Conservation (phyloP, 2,113 vertebrate species). For the Xenotilapia flavipinnis region DNA sequence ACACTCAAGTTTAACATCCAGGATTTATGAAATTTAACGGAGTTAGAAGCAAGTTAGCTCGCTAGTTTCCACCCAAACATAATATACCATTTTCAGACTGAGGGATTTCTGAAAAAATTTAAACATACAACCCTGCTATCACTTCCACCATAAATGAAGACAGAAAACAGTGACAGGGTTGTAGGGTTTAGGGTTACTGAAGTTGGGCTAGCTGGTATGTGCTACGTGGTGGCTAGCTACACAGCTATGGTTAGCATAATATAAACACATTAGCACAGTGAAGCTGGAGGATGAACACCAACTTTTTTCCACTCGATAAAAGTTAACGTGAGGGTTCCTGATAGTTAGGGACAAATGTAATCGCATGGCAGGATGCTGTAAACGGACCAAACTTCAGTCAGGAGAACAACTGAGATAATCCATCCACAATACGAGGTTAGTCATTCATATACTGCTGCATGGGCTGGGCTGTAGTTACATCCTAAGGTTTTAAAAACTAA, state of each 20-base stretch:
- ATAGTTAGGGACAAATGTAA: fast-evolving
- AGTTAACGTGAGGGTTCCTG: fast-evolving
- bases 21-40: neutral
- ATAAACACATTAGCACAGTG: neutral
- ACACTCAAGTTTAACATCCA: neutral
- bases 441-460: neutral
- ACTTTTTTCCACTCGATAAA: neutral
- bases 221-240: neutral
- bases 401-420: neutral
- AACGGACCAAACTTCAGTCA: fast-evolving
- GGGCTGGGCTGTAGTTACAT: neutral
- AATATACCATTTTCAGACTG: neutral
- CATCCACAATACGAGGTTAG: neutral
- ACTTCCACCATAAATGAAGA: neutral
- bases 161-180: neutral
- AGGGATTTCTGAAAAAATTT: fast-evolving
- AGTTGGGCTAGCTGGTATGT: neutral
- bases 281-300: fast-evolving
- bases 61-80: neutral
- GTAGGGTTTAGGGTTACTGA: neutral
- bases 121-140: neutral
- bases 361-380: fast-evolving
- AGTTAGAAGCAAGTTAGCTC: neutral
- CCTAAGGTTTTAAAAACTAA: fast-evolving
- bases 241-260: neutral